Conservation (phyloP, 2,113 vertebrate genomes). For the Chloropsis cyanopogon region DNA sequence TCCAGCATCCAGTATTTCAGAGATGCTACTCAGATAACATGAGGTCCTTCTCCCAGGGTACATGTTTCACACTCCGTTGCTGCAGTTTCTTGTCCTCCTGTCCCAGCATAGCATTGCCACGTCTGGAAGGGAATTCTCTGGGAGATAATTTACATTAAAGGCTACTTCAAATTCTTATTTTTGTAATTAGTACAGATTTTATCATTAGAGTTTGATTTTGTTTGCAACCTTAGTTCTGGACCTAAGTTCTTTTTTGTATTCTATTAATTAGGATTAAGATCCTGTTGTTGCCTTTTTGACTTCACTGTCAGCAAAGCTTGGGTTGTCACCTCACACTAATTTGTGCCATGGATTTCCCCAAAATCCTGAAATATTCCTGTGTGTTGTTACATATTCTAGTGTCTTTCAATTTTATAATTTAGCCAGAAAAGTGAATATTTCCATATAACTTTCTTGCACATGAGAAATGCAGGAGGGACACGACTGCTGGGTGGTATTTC, state of each 20-base stretch:
- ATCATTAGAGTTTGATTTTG: neutral
- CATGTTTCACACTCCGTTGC: neutral
- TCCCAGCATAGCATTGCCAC: neutral
- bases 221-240: neutral
- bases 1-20: neutral
- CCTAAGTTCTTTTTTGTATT: neutral
- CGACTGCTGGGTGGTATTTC: neutral
- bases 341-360: neutral
- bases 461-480: neutral
- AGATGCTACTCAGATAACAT: fast-evolving
- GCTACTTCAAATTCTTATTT: neutral
- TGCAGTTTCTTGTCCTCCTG: neutral
- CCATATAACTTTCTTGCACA: neutral
- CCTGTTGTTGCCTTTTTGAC: neutral
- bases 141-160: neutral
- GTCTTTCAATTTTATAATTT: neutral
- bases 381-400: neutral
- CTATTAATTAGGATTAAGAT: neutral
- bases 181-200: neutral
- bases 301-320: neutral
- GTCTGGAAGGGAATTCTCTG: neutral
- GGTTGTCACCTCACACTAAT: neutral
- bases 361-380: neutral
- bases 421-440: neutral
- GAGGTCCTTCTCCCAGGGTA: neutral